Evolutionary conservation across 2,888 invertebrate genomes (phyloP), one percentile per base, ranked within the genome.

Genomic region (Zeuzera pyrina): DNA sequence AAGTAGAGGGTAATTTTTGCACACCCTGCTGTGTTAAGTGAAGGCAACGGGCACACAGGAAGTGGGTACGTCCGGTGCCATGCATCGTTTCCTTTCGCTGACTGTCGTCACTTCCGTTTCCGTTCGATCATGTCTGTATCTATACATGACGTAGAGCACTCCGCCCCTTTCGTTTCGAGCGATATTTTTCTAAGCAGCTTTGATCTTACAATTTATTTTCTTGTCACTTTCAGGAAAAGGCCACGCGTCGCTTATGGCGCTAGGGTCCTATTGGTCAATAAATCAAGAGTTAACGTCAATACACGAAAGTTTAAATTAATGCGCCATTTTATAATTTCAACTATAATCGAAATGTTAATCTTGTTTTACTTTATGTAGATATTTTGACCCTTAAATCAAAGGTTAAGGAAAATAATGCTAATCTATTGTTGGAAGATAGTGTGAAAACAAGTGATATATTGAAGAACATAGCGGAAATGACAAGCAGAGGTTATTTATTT

Each of bases 191-290:
- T 55, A 57, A 61, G 60, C 49, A 53, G 59, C 70, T 72, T 69
- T 73, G 71, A 77, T 72, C 66, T 64, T 42, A 59, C 72, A 62
- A 83, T 81, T 79, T 81, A 81, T 81, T 76, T 71, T 65, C 59
- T 70, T 81, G 79, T 81, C 81, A 78, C 73, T 66, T 61, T 60
- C 79, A 78, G 83, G 76, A 81, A 77, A 57, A 64, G 57, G 76
- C 52, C 79, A 76, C 79, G 79, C 68, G 78, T 45, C 74, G 58
- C 47, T 45, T 52, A 52, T 52, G 39, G 39, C 42, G 40, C 36
- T 43, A 42, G 47, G 53, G 53, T 45, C 42, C n/a, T 46, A 43
- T 25, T 12, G 2, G 7, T n/a, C n/a, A n/a, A n/a, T n/a, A n/a
- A n/a, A n/a, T n/a, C n/a, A n/a, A n/a, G n/a, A n/a, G n/a, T n/a